Conservation (phyloP, 2,113 vertebrate genomes). For the Sinocyclocheilus rhinocerous region DNA sequence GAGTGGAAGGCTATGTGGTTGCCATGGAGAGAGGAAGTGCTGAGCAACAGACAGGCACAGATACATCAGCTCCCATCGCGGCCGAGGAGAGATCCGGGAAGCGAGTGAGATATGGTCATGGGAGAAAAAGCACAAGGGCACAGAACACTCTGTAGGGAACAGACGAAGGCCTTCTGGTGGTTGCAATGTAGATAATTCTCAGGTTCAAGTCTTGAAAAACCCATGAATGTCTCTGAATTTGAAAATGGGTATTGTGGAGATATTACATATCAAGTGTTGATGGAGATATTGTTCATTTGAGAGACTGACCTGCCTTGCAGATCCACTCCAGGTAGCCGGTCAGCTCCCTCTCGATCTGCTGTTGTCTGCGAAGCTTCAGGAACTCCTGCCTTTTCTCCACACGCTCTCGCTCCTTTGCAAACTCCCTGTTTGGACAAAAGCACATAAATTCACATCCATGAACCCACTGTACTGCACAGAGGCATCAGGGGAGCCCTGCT, state of each 20-base stretch:
- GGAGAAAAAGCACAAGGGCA: not conserved
- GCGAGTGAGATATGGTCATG: not conserved
- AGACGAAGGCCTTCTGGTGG: not conserved
- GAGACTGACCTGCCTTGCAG: slow-evolving; percentile 90
- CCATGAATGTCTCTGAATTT: not conserved
- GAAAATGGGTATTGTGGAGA: not conserved
- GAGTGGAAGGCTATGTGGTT: slow-evolving; percentile 23
- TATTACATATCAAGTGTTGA: not conserved
- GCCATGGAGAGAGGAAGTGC: slow-evolving; percentile 34
- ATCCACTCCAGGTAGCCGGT: slow-evolving; percentile 97
- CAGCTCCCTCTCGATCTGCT: slow-evolving; percentile 93
- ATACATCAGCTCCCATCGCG: slow-evolving; percentile 2
- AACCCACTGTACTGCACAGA: slow-evolving; percentile 4
- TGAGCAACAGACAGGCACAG: slow-evolving; percentile 31
- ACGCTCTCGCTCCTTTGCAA: slow-evolving; percentile 93
- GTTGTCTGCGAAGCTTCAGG: slow-evolving; percentile 93
- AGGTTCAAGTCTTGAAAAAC: slow-evolving; percentile 4
- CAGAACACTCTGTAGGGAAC: not conserved
- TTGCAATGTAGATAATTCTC: not conserved
- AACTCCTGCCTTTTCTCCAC: slow-evolving; percentile 96
- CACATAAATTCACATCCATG: slow-evolving; percentile 24
- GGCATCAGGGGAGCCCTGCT: not conserved
- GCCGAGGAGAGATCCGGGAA: not conserved
- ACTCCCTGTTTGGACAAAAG: slow-evolving; percentile 79
- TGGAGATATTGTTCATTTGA: not conserved